Evolutionary conservation across 2,888 invertebrate genomes (phyloP).

Genomic region (Lordiphosa fenestrarum): DNA sequence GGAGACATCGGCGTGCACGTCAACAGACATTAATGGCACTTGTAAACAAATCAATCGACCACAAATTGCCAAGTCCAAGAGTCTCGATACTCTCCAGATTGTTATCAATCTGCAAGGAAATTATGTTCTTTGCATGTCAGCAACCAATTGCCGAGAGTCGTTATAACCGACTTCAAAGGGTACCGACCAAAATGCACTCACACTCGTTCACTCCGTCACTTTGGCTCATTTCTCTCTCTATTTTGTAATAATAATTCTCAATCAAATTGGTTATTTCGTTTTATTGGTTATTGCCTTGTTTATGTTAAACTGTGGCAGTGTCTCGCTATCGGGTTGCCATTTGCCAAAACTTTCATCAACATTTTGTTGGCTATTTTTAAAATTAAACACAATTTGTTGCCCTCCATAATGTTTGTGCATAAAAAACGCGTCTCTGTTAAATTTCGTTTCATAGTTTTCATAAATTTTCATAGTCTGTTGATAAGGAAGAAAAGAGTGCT

Average conservation of each 20-base stretch:
- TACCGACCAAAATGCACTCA: conserved; percentile 48
- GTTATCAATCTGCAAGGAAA: conserved; percentile 64
- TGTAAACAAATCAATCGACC: conserved; percentile 65
- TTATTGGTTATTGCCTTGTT: conserved; percentile 35
- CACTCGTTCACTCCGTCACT: neutral
- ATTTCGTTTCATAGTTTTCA: conserved; percentile 28
- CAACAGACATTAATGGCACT: conserved; percentile 63
- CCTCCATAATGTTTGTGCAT: conserved; percentile 9
- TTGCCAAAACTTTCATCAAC: too few relatives aligned
- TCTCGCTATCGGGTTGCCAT: too few relatives aligned
- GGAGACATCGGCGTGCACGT: neutral
- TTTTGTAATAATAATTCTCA: conserved; percentile 42
- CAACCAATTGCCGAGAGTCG: conserved; percentile 67
- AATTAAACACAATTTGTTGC: conserved; percentile 54
- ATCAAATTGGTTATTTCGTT: conserved; percentile 46
- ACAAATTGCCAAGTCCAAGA: conserved; percentile 58
- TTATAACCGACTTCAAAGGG: conserved; percentile 34
- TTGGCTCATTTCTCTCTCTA: neutral
- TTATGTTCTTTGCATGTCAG: conserved; percentile 79
- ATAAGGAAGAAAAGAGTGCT: conserved; percentile 22
- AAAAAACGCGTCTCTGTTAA: too few relatives aligned
- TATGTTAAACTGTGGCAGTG: conserved; percentile 19
- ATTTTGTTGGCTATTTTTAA: conserved; percentile 40
- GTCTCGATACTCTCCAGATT: conserved; percentile 16
- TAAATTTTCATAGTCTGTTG: conserved; percentile 38